These are phyloP conservation scores for Brachyptera risi DNA, from an alignment of 2,888 invertebrate species.

Conservation along the genomic window DNA sequence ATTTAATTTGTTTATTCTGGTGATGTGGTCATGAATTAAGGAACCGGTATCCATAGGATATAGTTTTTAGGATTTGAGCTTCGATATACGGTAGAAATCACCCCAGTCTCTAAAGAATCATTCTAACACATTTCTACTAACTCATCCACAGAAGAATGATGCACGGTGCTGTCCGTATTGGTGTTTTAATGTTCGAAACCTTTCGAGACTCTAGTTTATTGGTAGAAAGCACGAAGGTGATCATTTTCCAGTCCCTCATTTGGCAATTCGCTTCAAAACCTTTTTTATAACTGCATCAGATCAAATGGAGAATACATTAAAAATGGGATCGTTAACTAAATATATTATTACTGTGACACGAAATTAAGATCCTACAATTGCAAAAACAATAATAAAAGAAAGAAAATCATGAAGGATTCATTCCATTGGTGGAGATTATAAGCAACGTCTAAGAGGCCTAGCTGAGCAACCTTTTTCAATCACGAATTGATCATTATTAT, in stretches of 20 bases:
- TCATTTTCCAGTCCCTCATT: neutral
- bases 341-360: neutral
- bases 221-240: neutral
- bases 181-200: neutral
- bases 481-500: slow-evolving; percentile 15
- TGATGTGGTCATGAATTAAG: too few relatives aligned
- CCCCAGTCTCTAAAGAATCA: too few relatives aligned
- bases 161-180: neutral
- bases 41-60: neutral
- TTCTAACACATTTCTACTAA: too few relatives aligned
- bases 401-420: neutral
- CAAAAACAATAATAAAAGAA: neutral
- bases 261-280: too few relatives aligned
- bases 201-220: neutral
- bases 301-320: neutral
- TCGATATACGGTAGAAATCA: too few relatives aligned
- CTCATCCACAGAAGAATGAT: too few relatives aligned
- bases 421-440: neutral
- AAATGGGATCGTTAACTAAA: neutral
- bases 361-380: neutral
- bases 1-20: neutral
- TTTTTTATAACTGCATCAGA: neutral
- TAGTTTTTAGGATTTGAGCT: too few relatives aligned
- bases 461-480: slow-evolving; percentile 7
- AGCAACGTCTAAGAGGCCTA: too few relatives aligned